Evolutionary conservation across 2,797 vertebrate genomes (phyloP), one percentile per base, ranked within the genome.

Genomic region (Rachycentron canadum): DNA sequence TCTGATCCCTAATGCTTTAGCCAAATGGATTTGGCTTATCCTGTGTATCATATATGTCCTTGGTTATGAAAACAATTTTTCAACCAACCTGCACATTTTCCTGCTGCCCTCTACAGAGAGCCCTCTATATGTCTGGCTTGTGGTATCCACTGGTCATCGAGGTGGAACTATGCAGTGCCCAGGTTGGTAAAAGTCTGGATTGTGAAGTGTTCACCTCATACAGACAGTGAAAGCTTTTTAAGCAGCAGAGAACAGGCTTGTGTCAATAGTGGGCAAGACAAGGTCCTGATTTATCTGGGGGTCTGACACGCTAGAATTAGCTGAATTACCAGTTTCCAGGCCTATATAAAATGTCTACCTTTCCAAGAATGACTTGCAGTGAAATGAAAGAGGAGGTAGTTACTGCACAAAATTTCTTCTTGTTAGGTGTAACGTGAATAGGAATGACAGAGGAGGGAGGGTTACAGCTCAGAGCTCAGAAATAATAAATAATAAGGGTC

Each of bases 191-290:
- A 86, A 43, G 82, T 88, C 70, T 69, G 73, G 71, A 82, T 70
- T 90, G 85, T 88, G 83, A 85, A 60, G 75, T 62, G 70, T 52
- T 88, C 78, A 40, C 73, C 72, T 77, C 57, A 28, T 73, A 71
- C 70, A 62, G 66, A 91, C 89, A 88, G 78, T 81, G 61, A 66
- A 69, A 8, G 80, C 89, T 88, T 92, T 92, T 90, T 30, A 89
- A 78, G 82, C 65, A 58, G 73, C 60, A 55, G 73, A 82, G 86
- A 89, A 90, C 85, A 87, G 74, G 76, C 56, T 71, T 86, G 80
- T 89, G 91, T 92, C 83, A 90, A 88, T 87, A 91, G 74, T 60
- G 75, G 62, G 79, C 52, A 53, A 79, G 67, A 90, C 90, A 93
- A 87, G 85, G 83, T 82, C 81, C 71, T 72, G 81, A 89, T 91